phyloP scores from a whole-genome alignment of 2,888 invertebrate species.

The Himalopsyche japonica region DNA sequence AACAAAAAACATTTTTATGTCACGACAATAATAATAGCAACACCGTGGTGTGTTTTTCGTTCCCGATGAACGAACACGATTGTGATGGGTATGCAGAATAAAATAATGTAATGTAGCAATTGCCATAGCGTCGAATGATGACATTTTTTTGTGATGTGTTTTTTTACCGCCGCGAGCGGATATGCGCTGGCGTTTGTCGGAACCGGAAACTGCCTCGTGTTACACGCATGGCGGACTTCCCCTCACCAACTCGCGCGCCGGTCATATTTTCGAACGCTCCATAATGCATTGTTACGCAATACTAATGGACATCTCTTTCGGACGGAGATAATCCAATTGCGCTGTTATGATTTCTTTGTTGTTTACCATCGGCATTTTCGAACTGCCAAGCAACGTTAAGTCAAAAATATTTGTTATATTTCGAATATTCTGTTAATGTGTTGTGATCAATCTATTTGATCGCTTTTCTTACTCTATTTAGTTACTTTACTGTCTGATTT shows the following conservation, averaged over 20 bases:
- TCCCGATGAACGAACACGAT: not conserved
- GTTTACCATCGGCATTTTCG: too few species aligned
- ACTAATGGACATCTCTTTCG: too few species aligned
- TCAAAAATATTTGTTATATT: too few species aligned
- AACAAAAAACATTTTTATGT: not conserved
- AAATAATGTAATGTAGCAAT: not conserved
- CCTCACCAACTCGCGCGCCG: not conserved
- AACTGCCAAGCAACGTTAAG: too few species aligned
- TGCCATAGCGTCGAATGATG: not conserved
- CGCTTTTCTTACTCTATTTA: too few species aligned
- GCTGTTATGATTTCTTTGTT: too few species aligned
- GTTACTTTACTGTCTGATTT: too few species aligned
- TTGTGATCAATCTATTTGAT: too few species aligned
- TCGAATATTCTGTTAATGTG: too few species aligned
- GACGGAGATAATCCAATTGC: too few species aligned
- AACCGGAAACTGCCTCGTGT: conserved; percentile 16
- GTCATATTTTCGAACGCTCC: too few species aligned
- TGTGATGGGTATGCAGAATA: not conserved
- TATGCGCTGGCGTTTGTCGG: conserved; percentile 9
- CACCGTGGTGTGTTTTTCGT: not conserved
- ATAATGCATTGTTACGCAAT: too few species aligned
- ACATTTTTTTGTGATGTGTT: not conserved
- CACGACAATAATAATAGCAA: not conserved
- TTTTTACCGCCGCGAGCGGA: conserved; percentile 4
- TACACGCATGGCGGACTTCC: not conserved